These are phyloP conservation scores for Chaetogeoica ovagalla DNA, from an alignment of 2,888 invertebrate genomes.

Conservation along the genomic window DNA sequence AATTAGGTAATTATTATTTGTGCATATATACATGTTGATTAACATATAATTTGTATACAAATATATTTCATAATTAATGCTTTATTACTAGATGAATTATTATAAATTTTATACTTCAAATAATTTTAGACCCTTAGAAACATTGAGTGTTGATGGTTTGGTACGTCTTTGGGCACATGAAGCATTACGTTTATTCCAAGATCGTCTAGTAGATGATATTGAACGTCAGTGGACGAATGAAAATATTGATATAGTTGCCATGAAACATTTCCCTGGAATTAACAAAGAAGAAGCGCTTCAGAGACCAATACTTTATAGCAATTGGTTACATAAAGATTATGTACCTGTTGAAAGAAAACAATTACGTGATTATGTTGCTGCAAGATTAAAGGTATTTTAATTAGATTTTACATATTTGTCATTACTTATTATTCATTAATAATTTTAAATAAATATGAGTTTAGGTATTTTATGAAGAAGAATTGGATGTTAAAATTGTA, in stretches of 20 bases:
- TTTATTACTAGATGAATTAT: neutral
- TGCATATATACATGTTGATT: neutral
- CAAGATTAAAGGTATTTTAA: constrained; percentile 78
- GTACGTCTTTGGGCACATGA: constrained; percentile 99
- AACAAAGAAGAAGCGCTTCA: constrained; percentile 82
- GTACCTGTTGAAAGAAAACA: constrained; percentile 94
- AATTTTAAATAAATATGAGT: constrained; percentile 49
- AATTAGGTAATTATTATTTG: constrained; percentile 65
- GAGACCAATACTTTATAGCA: constrained; percentile 95
- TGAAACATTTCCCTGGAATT: constrained; percentile 92
- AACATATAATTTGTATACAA: neutral
- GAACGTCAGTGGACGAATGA: constrained; percentile 98
- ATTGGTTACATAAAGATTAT: constrained; percentile 99
- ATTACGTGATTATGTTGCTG: constrained; percentile 93
- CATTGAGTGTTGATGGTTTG: constrained; percentile 86
- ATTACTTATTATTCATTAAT: neutral
- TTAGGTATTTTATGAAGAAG: constrained; percentile 97
- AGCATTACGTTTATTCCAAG: constrained; percentile 89
- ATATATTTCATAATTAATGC: neutral
- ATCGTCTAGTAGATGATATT: constrained; percentile 88
- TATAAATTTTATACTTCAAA: neutral
- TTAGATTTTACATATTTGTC: constrained; percentile 9
- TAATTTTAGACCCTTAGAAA: constrained; percentile 78
- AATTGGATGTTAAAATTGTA: constrained; percentile 95
- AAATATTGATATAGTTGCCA: constrained; percentile 88